A percentile compares a stretch with the other conserved stretches of the same genome.
phyloP scores from a whole-genome alignment of 2,888 invertebrate species.

The Pomacea canaliculata region DNA sequence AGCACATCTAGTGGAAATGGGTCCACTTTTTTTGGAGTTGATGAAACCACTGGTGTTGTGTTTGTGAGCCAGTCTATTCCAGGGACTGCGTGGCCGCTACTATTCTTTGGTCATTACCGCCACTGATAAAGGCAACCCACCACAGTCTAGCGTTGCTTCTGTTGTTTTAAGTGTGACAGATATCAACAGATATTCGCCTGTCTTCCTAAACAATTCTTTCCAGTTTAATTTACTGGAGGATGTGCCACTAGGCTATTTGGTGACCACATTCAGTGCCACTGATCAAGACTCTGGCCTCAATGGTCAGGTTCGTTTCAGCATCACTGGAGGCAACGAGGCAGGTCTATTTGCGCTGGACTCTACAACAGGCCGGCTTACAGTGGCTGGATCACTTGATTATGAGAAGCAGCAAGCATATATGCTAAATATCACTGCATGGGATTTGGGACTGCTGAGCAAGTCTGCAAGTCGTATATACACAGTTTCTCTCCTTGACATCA shows the following conservation, averaged over 20 bases:
- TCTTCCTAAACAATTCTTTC: conserved; percentile 83
- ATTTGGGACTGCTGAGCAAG: conserved; percentile 85
- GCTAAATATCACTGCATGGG: conserved; percentile 88
- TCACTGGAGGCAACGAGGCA: conserved; percentile 78
- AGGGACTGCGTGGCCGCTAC: conserved; percentile 72
- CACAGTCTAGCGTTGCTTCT: conserved; percentile 82
- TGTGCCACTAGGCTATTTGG: conserved; percentile 86
- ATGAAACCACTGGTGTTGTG: conserved; percentile 83
- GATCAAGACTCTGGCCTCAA: conserved; percentile 91
- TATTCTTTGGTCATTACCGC: conserved; percentile 82
- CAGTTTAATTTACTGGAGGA: conserved; percentile 93
- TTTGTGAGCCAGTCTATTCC: conserved; percentile 76
- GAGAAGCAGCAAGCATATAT: conserved; percentile 87
- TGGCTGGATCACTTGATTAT: conserved; percentile 85
- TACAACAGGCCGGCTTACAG: conserved; percentile 83
- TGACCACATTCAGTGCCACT: conserved; percentile 83
- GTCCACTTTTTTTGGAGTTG: conserved; percentile 80
- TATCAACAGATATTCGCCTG: conserved; percentile 84
- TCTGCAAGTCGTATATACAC: conserved; percentile 85
- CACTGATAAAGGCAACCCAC: conserved; percentile 88
- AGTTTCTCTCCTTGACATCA: conserved; percentile 90
- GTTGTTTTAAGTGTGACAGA: conserved; percentile 77
- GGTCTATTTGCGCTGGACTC: conserved; percentile 85
- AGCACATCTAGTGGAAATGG: conserved; percentile 81
- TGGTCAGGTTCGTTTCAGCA: conserved; percentile 83